These are phyloP conservation scores for Zaprionus gabonicus DNA, from an alignment of 1,140 invertebrate genomes.

Conservation along the genomic window DNA sequence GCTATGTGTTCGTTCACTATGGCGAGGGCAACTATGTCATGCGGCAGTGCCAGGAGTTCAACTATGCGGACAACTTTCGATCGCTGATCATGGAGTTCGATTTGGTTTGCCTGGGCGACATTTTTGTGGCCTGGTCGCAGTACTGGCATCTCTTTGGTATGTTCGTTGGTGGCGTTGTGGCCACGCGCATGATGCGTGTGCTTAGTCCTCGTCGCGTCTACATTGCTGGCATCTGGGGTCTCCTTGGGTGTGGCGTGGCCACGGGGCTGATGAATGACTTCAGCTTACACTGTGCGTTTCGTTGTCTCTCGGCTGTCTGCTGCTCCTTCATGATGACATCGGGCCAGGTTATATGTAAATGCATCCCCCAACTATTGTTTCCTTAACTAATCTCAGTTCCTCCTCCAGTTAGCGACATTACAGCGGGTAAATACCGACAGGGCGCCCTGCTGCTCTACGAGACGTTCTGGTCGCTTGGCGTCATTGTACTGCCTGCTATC, in stretches of 20 bases:
- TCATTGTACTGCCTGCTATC: slow-evolving; percentile 80
- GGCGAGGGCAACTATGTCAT: slow-evolving; percentile 57
- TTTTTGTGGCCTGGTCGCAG: slow-evolving; percentile 84
- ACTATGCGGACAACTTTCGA: slow-evolving; percentile 61
- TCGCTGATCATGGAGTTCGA: slow-evolving; percentile 84
- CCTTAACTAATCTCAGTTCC: neutral
- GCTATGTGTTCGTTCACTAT: slow-evolving; percentile 63
- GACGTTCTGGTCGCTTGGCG: slow-evolving; percentile 83
- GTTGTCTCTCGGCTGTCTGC: slow-evolving; percentile 77
- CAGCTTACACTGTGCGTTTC: slow-evolving; percentile 79
- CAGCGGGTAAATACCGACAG: slow-evolving; percentile 68
- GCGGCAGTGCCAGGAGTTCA: slow-evolving; percentile 62
- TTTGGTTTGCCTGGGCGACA: slow-evolving; percentile 81
- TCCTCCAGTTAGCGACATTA: slow-evolving; percentile 78
- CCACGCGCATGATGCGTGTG: slow-evolving; percentile 80
- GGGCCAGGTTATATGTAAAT: slow-evolving; percentile 80
- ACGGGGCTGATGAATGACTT: slow-evolving; percentile 78
- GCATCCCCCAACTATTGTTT: neutral
- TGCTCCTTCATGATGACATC: slow-evolving; percentile 81
- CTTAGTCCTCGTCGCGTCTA: slow-evolving; percentile 81
- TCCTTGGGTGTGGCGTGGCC: slow-evolving; percentile 73
- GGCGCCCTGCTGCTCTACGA: slow-evolving; percentile 80
- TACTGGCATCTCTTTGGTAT: slow-evolving; percentile 85
- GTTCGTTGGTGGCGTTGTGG: slow-evolving; percentile 81
- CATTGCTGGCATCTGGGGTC: slow-evolving; percentile 69